Evolutionary conservation across 2,113 vertebrate species (phyloP).

Genomic region (Maccullochella peelii): DNA sequence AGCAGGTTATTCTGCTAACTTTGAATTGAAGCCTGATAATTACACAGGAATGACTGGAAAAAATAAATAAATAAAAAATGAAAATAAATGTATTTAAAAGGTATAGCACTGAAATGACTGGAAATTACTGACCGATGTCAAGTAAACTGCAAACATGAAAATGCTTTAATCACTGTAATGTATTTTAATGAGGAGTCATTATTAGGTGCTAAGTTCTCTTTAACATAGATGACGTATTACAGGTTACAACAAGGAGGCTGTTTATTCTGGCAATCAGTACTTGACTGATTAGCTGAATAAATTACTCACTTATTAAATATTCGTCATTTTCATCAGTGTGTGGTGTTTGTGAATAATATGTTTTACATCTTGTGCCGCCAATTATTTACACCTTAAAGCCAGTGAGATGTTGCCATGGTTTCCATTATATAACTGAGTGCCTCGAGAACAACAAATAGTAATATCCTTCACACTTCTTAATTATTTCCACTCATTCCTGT

Average conservation of each 20-base stretch:
- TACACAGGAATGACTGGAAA: not conserved
- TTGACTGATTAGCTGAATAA: conserved; percentile 29
- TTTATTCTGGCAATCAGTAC: conserved; percentile 23
- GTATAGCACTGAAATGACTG: not conserved
- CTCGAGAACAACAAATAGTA: not conserved
- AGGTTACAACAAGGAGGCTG: not conserved
- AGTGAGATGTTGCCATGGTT: conserved; percentile 30
- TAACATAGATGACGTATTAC: not conserved
- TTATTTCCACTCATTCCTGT: conserved; percentile 19
- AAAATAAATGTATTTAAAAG: not conserved
- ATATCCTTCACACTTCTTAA: conserved; percentile 10
- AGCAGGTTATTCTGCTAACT: not conserved
- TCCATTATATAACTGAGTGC: not conserved
- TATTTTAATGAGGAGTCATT: not conserved
- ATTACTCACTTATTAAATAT: not conserved
- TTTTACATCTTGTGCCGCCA: not conserved
- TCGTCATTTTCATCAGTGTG: conserved; percentile 6
- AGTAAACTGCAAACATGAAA: not conserved
- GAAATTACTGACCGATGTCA: not conserved
- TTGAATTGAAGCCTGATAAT: not conserved
- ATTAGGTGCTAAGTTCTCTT: not conserved
- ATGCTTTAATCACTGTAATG: not conserved
- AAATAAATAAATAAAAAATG: no score
- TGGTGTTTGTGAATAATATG: not conserved
- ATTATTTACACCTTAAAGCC: not conserved